phyloP scores from a whole-genome alignment of 1,140 invertebrate genomes.

The Mylabris phalerata region DNA sequence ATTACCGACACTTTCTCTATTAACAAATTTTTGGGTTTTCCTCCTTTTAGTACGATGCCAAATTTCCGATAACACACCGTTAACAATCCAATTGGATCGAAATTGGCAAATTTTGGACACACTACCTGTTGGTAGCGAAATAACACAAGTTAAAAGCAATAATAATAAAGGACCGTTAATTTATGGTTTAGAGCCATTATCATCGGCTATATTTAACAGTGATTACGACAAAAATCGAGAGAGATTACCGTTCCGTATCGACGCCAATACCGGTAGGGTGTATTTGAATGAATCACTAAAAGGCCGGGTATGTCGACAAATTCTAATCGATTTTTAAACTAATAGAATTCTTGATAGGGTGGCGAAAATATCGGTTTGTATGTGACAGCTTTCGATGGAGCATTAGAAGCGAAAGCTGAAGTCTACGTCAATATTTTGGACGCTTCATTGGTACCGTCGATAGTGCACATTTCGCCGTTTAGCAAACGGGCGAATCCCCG shows the following conservation, averaged over 20 bases:
- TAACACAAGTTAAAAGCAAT: conserved; percentile 48
- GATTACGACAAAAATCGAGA: conserved; percentile 28
- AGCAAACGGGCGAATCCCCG: neutral
- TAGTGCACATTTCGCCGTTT: conserved; percentile 22
- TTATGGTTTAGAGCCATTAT: conserved; percentile 54
- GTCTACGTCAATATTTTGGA: conserved; percentile 58
- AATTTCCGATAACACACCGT: conserved; percentile 31
- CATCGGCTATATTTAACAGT: conserved; percentile 29
- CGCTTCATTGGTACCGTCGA: conserved; percentile 20
- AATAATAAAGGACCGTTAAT: conserved; percentile 53
- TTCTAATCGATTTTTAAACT: neutral
- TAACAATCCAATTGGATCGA: conserved; percentile 49
- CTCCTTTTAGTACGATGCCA: conserved; percentile 18
- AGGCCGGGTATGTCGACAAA: conserved; percentile 51
- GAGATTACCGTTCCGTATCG: conserved; percentile 59
- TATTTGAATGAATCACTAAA: conserved; percentile 61
- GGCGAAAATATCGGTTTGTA: conserved; percentile 62
- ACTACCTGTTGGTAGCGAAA: conserved; percentile 56
- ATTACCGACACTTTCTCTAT: conserved; percentile 6
- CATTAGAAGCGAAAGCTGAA: conserved; percentile 61
- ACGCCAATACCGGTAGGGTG: conserved; percentile 60
- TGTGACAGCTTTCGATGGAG: conserved; percentile 63
- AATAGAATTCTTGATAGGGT: conserved; percentile 43
- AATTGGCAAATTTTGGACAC: conserved; percentile 61
- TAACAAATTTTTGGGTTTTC: neutral